These are phyloP conservation scores for Petrophora chlorosata DNA, from an alignment of 2,888 invertebrate species.

Conservation along the genomic window DNA sequence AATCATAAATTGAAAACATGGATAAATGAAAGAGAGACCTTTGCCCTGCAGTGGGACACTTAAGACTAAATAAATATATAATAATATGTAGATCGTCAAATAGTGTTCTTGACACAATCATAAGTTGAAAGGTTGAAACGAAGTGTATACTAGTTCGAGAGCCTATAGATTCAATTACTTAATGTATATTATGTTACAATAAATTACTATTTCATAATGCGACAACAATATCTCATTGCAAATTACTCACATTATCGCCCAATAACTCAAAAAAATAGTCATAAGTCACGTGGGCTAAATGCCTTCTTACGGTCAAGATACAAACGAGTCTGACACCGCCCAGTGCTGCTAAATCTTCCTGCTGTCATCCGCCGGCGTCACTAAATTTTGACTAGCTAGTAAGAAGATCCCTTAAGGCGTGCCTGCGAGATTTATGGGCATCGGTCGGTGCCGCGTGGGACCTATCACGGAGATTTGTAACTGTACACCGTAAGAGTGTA, in stretches of 20 bases:
- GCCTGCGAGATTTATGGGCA: conserved; percentile 58
- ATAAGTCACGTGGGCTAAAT: conserved; percentile 3
- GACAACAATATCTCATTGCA: conserved; percentile 6
- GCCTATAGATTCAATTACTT: too few relatives aligned
- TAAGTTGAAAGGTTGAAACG: too few relatives aligned
- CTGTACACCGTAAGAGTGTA: conserved; percentile 41
- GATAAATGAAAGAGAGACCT: too few relatives aligned
- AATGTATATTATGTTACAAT: too few relatives aligned
- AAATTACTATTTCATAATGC: background rate
- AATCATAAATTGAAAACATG: too few relatives aligned
- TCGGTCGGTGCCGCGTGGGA: conserved; percentile 45
- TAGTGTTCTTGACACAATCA: too few relatives aligned
- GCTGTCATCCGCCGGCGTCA: conserved; percentile 41
- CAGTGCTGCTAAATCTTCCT: conserved; percentile 33
- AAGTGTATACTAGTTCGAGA: too few relatives aligned
- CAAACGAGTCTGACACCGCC: conserved; percentile 26
- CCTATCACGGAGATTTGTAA: conserved; percentile 58
- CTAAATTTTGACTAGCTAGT: conserved; percentile 49
- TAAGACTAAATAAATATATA: too few relatives aligned
- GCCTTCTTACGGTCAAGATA: conserved; percentile 21
- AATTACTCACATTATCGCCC: conserved; percentile 14
- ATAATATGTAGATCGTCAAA: too few relatives aligned
- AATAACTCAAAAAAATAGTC: conserved; percentile 19
- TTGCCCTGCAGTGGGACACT: too few relatives aligned
- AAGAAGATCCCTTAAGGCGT: conserved; percentile 49